A percentile compares a stretch with the other conserved stretches of the same genome.
phyloP scores from a whole-genome alignment of 2,113 vertebrate genomes.

The Rhipidura dahli region DNA sequence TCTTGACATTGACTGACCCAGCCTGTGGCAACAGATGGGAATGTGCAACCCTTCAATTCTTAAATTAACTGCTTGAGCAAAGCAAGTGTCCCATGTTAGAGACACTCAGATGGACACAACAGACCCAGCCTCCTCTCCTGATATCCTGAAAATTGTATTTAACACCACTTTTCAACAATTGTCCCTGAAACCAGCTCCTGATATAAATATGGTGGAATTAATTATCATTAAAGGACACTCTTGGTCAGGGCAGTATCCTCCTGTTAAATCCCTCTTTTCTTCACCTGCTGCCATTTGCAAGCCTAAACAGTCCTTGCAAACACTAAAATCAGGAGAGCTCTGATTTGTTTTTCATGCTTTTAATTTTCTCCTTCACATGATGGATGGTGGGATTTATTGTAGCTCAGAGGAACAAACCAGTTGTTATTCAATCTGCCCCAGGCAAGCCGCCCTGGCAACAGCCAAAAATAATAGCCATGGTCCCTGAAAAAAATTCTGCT shows the following conservation, averaged over 20 bases:
- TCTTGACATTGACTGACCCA: neutral
- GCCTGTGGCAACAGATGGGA: neutral
- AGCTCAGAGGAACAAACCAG: slow-evolving; percentile 18
- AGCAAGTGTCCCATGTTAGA: neutral
- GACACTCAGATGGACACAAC: neutral
- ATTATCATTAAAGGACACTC: neutral
- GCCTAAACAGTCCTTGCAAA: neutral
- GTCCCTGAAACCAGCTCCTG: neutral
- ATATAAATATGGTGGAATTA: neutral
- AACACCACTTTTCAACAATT: neutral
- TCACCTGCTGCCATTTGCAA: neutral
- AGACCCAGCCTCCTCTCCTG: neutral
- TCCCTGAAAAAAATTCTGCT: slow-evolving; percentile 40
- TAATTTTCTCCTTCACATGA: slow-evolving; percentile 38
- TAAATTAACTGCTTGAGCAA: neutral
- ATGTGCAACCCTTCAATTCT: neutral
- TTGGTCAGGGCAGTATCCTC: neutral
- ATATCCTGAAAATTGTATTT: neutral
- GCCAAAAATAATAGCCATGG: slow-evolving; percentile 30
- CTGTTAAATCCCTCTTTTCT: neutral
- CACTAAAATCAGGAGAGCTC: neutral
- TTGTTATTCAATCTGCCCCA: slow-evolving; percentile 1
- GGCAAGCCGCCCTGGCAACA: neutral
- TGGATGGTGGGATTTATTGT: slow-evolving; percentile 33
- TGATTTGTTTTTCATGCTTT: neutral